Conservation (phyloP, 2,797 vertebrate species). For the Myotis vivesi region DNA sequence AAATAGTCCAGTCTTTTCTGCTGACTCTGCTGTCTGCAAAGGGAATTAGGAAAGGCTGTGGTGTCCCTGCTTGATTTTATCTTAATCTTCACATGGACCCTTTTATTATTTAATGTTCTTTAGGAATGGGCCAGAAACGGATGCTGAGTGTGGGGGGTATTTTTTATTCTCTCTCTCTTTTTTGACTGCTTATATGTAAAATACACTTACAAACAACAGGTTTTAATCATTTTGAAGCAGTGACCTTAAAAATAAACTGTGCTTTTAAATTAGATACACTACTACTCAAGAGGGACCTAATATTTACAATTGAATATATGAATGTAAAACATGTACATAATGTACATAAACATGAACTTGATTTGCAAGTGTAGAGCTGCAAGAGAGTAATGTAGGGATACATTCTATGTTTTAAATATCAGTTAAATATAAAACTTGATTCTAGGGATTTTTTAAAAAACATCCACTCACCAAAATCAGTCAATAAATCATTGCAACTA, state of each 20-base stretch:
- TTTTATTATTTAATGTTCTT: constrained; percentile 76
- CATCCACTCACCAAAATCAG: not conserved
- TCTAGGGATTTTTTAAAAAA: constrained; percentile 69
- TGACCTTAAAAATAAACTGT: constrained; percentile 60
- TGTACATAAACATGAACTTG: constrained; percentile 73
- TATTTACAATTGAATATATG: not conserved
- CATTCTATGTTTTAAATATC: constrained; percentile 67
- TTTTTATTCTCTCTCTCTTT: constrained; percentile 27
- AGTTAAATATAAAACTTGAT: constrained; percentile 69
- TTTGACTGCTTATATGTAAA: constrained; percentile 57
- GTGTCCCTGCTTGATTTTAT: constrained; percentile 74
- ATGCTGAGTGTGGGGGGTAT: constrained; percentile 56
- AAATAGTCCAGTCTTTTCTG: constrained; percentile 69
- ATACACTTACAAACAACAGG: constrained; percentile 68
- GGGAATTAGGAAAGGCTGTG: constrained; percentile 71
- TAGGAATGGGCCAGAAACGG: constrained; percentile 62
- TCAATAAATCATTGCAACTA: constrained; percentile 68
- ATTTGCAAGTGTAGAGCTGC: constrained; percentile 68
- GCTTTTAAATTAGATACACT: constrained; percentile 71
- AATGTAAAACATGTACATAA: not conserved
- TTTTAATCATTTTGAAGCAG: constrained; percentile 65
- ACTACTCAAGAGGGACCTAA: constrained; percentile 60
- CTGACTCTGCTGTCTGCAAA: constrained; percentile 65
- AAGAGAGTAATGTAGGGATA: constrained; percentile 53
- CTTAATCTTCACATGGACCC: constrained; percentile 79